Evolutionary conservation across 2,113 vertebrate genomes (phyloP).

Genomic region (Alexandromys fortis): DNA sequence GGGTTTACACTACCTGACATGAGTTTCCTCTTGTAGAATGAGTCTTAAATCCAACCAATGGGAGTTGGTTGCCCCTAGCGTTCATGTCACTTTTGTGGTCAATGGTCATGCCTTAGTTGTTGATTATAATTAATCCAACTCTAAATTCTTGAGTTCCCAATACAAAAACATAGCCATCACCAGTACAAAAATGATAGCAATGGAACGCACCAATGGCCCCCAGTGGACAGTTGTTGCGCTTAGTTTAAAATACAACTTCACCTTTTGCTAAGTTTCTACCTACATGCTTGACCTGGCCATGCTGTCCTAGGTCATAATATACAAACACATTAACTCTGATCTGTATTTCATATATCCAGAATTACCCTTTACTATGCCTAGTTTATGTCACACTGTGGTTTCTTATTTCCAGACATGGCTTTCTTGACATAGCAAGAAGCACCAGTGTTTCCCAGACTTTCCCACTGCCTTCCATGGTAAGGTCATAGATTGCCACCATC

Average conservation of each 20-base stretch:
- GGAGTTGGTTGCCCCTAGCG: not conserved
- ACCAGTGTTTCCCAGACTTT: not conserved
- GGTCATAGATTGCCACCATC: not conserved
- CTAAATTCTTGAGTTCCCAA: not conserved
- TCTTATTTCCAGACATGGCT: not conserved
- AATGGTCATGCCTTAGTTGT: not conserved
- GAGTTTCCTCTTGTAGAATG: not conserved
- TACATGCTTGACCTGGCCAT: not conserved
- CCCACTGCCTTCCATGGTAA: not conserved
- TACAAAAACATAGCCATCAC: not conserved
- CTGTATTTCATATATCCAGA: not conserved
- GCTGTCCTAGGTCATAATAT: not conserved
- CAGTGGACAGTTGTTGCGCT: not conserved
- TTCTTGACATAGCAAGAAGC: not conserved
- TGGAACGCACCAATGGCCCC: not conserved
- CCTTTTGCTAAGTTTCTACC: accelerated
- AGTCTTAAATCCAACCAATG: not conserved
- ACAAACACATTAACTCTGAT: not conserved
- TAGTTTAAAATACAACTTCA: not conserved
- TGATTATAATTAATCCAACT: not conserved
- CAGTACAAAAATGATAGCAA: not conserved
- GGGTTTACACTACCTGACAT: not conserved
- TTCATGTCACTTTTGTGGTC: not conserved
- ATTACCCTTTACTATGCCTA: not conserved
- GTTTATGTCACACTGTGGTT: accelerated